Percentiles rank a stretch among this genome's conserved stretches.
Evolutionary conservation across 64 coral and sea anemone species (phyloP).

Genomic region (Acropora yongei): DNA sequence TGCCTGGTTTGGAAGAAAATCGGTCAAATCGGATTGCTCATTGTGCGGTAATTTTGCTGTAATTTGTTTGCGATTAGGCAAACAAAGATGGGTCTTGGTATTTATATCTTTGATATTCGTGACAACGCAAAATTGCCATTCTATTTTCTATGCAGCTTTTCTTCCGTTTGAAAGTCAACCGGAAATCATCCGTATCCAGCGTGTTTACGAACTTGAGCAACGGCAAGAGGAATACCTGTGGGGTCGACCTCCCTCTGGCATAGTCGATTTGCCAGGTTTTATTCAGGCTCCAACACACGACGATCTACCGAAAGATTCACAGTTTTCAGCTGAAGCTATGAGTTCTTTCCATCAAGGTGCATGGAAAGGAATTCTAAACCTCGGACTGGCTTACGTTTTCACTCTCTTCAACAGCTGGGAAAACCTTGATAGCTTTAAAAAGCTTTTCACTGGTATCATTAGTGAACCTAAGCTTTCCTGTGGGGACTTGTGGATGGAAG

Average conservation of each 20-base stretch:
- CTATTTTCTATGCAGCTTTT: constrained; percentile 18
- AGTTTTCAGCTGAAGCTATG: constrained; percentile 64
- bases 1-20: too few species aligned
- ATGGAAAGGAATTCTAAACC: constrained; percentile 46
- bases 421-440: constrained; percentile 65
- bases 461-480: constrained; percentile 56
- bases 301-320: constrained; percentile 67
- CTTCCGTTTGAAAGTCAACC: constrained; percentile 79
- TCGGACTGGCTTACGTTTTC: constrained; percentile 63
- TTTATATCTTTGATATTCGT: background rate
- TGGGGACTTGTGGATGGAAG: constrained; percentile 80
- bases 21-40: too few species aligned
- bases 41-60: too few species aligned
- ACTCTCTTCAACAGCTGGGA: constrained; percentile 77
- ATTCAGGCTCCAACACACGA: constrained; percentile 65
- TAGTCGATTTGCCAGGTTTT: constrained; percentile 72
- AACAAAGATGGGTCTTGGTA: too few species aligned
- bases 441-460: constrained; percentile 57
- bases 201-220: constrained; percentile 65
- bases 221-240: constrained; percentile 76
- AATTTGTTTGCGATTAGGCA: too few species aligned
- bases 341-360: constrained; percentile 68
- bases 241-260: constrained; percentile 3
- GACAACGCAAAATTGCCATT: background rate
- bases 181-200: constrained; percentile 49